phyloP scores from a whole-genome alignment of 2,113 vertebrate species.

The Dicentrarchus labrax region DNA sequence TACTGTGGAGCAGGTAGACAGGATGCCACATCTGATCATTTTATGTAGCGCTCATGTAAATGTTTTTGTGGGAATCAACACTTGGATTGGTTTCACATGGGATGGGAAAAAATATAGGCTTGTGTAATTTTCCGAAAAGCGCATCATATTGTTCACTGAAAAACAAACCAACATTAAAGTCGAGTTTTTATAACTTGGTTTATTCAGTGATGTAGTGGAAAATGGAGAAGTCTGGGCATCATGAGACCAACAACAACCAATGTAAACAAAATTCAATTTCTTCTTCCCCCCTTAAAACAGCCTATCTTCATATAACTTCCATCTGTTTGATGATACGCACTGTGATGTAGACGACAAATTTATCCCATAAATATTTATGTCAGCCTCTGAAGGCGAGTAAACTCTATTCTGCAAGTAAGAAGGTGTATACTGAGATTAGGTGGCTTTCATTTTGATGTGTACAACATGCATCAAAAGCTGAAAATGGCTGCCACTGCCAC shows the following conservation, averaged over 20 bases:
- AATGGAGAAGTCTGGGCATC: neutral
- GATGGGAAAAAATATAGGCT: neutral
- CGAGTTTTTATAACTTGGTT: conserved; percentile 25
- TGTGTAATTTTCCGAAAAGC: neutral
- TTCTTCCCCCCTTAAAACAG: conserved; percentile 36
- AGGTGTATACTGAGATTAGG: conserved; percentile 39
- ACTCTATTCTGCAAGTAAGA: conserved; percentile 42
- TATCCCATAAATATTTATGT: conserved; percentile 67
- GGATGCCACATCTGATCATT: conserved; percentile 20
- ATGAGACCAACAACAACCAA: conserved; percentile 38
- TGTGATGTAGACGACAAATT: conserved; percentile 33
- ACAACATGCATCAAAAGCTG: conserved; percentile 34
- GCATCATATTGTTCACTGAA: conserved; percentile 16
- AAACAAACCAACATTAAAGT: conserved; percentile 30
- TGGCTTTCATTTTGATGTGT: conserved; percentile 37
- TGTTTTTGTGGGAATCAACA: conserved; percentile 9
- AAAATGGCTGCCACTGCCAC: conserved; percentile 47
- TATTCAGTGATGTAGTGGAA: conserved; percentile 4
- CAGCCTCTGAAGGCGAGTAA: conserved; percentile 30
- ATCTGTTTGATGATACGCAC: conserved; percentile 54
- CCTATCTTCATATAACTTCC: conserved; percentile 46
- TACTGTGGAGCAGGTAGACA: conserved; percentile 10
- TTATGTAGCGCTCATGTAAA: conserved; percentile 19
- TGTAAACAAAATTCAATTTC: conserved; percentile 59
- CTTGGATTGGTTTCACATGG: conserved; percentile 11